Base-by-base conservation (phyloP, 2,797 vertebrate species). In the Microctenopoma stevenorrisi region DNA sequence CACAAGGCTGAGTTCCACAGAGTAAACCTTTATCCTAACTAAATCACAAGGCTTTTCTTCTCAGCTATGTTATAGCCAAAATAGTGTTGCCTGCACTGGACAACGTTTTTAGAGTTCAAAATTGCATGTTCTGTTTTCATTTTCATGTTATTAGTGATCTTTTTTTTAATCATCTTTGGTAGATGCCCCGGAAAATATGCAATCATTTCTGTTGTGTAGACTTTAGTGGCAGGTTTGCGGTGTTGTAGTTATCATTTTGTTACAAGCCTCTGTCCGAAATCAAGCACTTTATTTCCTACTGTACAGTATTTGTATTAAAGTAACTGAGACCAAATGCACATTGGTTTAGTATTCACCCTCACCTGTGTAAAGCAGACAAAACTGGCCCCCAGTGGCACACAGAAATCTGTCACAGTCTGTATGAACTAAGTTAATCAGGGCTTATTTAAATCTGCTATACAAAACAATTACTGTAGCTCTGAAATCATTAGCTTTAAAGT, bases 171-270 rank as follows among this genome's bases (percentile, higher is more conserved):
- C 18, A 58, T 40, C 18, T 51, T 50, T 33, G 71, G 28, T 79
- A 86, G 66, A 81, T 83, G 62, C 60, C 76, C 48, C 71, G 71
- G 82, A 82, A 85, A 78, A 84, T 88, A 89, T 90, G 86, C 84
- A 89, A 84, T 85, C 40, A 64, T 82, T 79, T 81, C 1, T 71
- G 48, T 75, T 80, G 53, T 57, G 64, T 75, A 44, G 35, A 66
- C 59, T 65, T 64, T 68, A 18, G 33, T 46, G 43, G 46, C 43
- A 55, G 38, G 43, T 78, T 61, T 76, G 52, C 65, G 30, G 74
- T 75, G 54, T 73, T 65, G 55, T 68, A 16, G 30, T 74, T 64
- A 43, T 71, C 3, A 48, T 77, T 63, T 75, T 57, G 52, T 75
- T 47, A 16, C 4, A 50, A 60, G 49, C 25, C 46, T 86, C 35